These are phyloP conservation scores for Lepisosteus oculatus DNA, from an alignment of 2,113 vertebrate genomes.

Conservation along the genomic window DNA sequence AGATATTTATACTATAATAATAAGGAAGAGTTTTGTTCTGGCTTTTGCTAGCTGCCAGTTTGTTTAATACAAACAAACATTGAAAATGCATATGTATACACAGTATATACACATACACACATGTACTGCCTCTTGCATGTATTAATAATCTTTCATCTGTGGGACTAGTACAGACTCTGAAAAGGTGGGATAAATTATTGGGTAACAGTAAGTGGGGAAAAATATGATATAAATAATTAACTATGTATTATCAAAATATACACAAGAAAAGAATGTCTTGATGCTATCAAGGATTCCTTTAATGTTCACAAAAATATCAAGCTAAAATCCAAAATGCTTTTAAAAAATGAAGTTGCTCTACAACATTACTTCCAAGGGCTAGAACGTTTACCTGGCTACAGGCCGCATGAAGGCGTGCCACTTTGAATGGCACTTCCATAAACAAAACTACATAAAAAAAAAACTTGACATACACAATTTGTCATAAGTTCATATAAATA, in stretches of 20 bases:
- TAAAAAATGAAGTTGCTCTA: constrained; percentile 47
- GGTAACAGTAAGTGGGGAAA: constrained; percentile 55
- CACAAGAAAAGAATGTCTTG: constrained; percentile 70
- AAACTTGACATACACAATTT: constrained; percentile 44
- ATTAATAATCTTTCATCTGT: constrained; percentile 65
- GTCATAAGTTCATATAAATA: constrained; percentile 88
- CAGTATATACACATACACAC: constrained; percentile 48
- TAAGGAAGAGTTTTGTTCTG: constrained; percentile 47
- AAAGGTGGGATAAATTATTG: constrained; percentile 61
- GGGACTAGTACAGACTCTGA: constrained; percentile 54
- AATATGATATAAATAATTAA: constrained; percentile 70
- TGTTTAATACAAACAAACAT: constrained; percentile 32
- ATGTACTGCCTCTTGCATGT: constrained; percentile 32
- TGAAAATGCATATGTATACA: constrained; percentile 33
- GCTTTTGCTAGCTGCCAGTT: constrained; percentile 60
- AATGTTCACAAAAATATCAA: constrained; percentile 39
- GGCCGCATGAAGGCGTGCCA: constrained; percentile 67
- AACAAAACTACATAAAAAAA: constrained; percentile 61
- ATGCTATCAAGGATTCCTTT: constrained; percentile 51
- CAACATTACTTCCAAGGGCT: constrained; percentile 51
- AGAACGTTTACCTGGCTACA: constrained; percentile 48
- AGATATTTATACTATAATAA: constrained; percentile 59
- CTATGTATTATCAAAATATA: constrained; percentile 82
- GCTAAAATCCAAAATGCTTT: constrained; percentile 40
- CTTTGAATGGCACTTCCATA: constrained; percentile 59